Evolutionary conservation across 2,113 vertebrate species (phyloP), one percentile per base, ranked within the genome.

Genomic region (Bos javanicus): DNA sequence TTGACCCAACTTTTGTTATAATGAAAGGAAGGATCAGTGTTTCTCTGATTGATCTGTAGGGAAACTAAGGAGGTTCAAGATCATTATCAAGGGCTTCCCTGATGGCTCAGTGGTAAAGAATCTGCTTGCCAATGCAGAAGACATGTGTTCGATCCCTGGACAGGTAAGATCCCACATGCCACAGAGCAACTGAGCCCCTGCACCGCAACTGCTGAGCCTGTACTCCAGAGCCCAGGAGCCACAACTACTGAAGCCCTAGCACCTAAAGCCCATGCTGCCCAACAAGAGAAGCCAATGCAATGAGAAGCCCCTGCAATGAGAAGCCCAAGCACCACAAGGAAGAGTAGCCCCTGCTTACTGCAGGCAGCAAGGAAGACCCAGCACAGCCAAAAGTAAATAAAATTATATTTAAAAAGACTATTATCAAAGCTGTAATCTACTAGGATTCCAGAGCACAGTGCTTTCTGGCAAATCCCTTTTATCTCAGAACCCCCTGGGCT

Each of bases 21-120:
- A 97, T 90, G 30, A 98, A 87, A 95, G 17, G 95, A 91, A 94
- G 78, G 50, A 82, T 95, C 93, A 97, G 7, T 13, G 16, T 4
- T 60, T 59, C 56, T 82, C 26, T 67, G 46, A 36, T 1, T 43
- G 50, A 76, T 64, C 57, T 96, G 25, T 0, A 0, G 23, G 59
- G 6, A 87, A 90, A 82, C 81, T 97, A 88, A 90, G 48, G 5
- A 95, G 93, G 83, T 30, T 89, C 87, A 85, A 90, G 46, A 15
- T 91, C 67, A 90, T 92, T 39, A 91, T 97, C 36, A 90, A 78
- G 71, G 71, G 36, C 11, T 43, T 43, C n/a, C 67, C 71, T 25
- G 71, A 43, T 25, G 71, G 21, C 21, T 74, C 36, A 74, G 11
- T 43, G 71, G 36, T 74, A 74, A 43, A 74, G 36, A 74, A 43